Conservation (phyloP, 2,113 vertebrate species). For the Mormyrus lacerda region DNA sequence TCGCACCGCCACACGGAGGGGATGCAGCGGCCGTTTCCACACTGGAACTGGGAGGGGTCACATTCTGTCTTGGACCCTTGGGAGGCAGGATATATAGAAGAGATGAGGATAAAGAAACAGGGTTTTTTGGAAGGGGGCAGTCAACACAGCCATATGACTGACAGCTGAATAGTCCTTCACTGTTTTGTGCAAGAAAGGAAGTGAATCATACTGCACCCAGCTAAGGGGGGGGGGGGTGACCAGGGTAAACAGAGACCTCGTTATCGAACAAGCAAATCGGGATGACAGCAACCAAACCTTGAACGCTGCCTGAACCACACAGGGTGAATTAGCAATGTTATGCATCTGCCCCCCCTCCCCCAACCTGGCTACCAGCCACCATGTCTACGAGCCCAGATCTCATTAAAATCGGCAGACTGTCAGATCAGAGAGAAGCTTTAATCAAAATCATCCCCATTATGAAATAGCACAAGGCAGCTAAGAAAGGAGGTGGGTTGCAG, state of each 20-base stretch:
- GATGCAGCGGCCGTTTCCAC: constrained; percentile 89
- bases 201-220: background rate
- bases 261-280: background rate
- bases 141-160: background rate
- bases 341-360: background rate
- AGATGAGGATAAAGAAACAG: background rate
- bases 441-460: background rate
- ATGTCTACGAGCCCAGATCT: background rate
- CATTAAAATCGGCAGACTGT: background rate
- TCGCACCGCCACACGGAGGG: constrained; percentile 88
- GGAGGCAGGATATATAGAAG: background rate
- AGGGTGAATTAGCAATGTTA: background rate
- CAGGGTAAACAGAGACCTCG: background rate
- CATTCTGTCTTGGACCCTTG: constrained; percentile 74
- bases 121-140: background rate
- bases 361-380: background rate
- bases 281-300: background rate
- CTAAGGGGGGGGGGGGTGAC: background rate
- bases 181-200: background rate
- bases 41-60: constrained; percentile 83
- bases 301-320: background rate
- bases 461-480: background rate
- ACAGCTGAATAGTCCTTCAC: background rate
- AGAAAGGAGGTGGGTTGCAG: background rate
- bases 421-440: background rate